Evolutionary conservation across 2,797 vertebrate genomes (phyloP), one percentile per base, ranked within the genome.

Genomic region (Argyrosomus regius): DNA sequence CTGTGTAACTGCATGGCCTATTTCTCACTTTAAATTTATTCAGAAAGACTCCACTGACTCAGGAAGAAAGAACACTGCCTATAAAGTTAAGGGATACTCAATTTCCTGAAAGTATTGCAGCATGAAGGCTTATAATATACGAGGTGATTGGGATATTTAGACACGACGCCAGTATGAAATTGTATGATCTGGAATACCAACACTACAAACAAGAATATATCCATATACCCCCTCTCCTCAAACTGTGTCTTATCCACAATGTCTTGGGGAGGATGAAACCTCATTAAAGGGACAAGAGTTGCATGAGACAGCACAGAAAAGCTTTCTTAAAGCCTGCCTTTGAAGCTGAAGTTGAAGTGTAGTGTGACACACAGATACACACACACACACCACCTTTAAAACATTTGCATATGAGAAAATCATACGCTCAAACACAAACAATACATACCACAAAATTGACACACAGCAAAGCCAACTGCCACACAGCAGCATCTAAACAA

Each of bases 221-320:
- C 82, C 65, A 74, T 77, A 82, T 78, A 70, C 72, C 35, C 43
- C 75, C 72, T 83, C 35, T 43, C 48, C 71, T 71, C 79, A 89
- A 86, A 80, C 78, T 64, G 69, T 77, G 68, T 85, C 83, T 88
- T 89, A 88, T 87, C 80, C 82, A 84, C 79, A 88, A 81, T 87
- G 84, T 91, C 81, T 83, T 63, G 39, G 64, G 56, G 49, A 86
- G 87, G 85, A 87, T 90, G 78, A 93, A 86, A 88, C 81, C 83
- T 92, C 81, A 88, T 93, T 90, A 91, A 89, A 86, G 75, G 79
- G 83, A 84, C 83, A 89, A 84, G 72, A 86, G 80, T 81, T 87
- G 86, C 84, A 79, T 88, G 75, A 89, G 88, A 85, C 82, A 75
- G 88, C 77, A 78, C 58, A 89, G 72, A 87, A 71, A 56, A 88